phyloP scores from a whole-genome alignment of 2,113 vertebrate species.

The Seriola aureovittata region DNA sequence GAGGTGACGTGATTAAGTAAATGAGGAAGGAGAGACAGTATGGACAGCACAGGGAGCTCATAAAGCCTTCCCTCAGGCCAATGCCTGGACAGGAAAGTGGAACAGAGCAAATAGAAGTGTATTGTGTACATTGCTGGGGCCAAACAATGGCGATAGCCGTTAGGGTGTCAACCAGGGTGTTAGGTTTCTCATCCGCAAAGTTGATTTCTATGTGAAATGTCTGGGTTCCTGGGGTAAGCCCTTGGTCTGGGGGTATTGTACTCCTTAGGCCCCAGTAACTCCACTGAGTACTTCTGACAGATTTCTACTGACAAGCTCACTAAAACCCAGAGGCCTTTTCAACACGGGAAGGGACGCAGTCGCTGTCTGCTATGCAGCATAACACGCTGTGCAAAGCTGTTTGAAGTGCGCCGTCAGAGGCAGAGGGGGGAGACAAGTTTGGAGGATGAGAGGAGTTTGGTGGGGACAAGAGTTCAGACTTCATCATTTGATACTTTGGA shows the following conservation, averaged over 20 bases:
- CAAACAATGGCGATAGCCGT: slow-evolving; percentile 55
- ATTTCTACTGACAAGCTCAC: slow-evolving; percentile 77
- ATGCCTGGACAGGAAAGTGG: slow-evolving; percentile 49
- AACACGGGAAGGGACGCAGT: slow-evolving; percentile 45
- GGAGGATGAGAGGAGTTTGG: slow-evolving; percentile 56
- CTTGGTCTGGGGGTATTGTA: slow-evolving; percentile 56
- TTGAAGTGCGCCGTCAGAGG: slow-evolving; percentile 53
- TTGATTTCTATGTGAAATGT: slow-evolving; percentile 48
- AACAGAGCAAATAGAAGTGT: slow-evolving; percentile 62
- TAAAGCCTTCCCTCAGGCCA: slow-evolving; percentile 63
- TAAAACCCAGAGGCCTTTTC: slow-evolving; percentile 60
- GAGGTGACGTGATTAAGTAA: slow-evolving; percentile 71
- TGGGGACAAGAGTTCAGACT: slow-evolving; percentile 65
- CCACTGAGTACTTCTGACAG: slow-evolving; percentile 70
- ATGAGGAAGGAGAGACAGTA: slow-evolving; percentile 55
- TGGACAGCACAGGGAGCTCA: slow-evolving; percentile 24
- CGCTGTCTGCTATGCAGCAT: slow-evolving; percentile 47
- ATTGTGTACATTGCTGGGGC: slow-evolving; percentile 56
- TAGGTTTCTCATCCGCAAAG: slow-evolving; percentile 51
- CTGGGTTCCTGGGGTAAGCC: slow-evolving; percentile 52
- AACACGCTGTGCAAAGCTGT: slow-evolving; percentile 51
- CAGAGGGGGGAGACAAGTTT: slow-evolving; percentile 29
- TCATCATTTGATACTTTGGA: slow-evolving; percentile 44
- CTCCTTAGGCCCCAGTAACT: slow-evolving; percentile 56
- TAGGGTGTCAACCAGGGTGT: slow-evolving; percentile 56